phyloP scores from a whole-genome alignment of 2,113 vertebrate genomes.

The Anoura caudifer region DNA sequence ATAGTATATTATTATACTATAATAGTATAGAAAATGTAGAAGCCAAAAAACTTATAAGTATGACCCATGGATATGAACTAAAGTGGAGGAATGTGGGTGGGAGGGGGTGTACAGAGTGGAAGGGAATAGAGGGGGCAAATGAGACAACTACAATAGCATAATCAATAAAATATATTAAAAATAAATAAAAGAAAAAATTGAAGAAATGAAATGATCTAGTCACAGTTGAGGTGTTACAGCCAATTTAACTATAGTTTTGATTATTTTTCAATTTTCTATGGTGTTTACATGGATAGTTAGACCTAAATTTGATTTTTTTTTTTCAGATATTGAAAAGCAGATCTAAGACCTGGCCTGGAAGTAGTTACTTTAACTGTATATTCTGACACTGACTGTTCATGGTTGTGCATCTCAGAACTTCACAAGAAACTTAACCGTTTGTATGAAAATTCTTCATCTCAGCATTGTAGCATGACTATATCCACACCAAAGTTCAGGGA shows the following conservation, averaged over 20 bases:
- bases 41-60: too few relatives aligned
- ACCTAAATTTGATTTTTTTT: not conserved
- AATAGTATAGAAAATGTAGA: too few relatives aligned
- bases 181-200: not conserved
- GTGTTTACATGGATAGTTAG: not conserved
- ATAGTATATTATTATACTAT: too few relatives aligned
- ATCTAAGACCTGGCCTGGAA: not conserved
- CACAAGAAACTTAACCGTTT: not conserved
- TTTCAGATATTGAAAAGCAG: not conserved
- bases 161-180: too few relatives aligned
- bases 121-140: too few relatives aligned
- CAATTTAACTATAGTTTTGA: not conserved
- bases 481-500: not conserved
- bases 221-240: not conserved
- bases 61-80: too few relatives aligned
- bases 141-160: too few relatives aligned
- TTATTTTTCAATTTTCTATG: not conserved
- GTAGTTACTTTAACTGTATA: not conserved
- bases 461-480: not conserved
- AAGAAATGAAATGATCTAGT: not conserved
- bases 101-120: too few relatives aligned
- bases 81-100: too few relatives aligned
- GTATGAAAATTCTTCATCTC: not conserved
- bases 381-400: not conserved
- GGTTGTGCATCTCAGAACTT: not conserved